A percentile compares a stretch with the other conserved stretches of the same genome.
These are phyloP conservation scores for Nemotelus nigrinus DNA, from an alignment of 2,888 invertebrate genomes.

Conservation along the genomic window DNA sequence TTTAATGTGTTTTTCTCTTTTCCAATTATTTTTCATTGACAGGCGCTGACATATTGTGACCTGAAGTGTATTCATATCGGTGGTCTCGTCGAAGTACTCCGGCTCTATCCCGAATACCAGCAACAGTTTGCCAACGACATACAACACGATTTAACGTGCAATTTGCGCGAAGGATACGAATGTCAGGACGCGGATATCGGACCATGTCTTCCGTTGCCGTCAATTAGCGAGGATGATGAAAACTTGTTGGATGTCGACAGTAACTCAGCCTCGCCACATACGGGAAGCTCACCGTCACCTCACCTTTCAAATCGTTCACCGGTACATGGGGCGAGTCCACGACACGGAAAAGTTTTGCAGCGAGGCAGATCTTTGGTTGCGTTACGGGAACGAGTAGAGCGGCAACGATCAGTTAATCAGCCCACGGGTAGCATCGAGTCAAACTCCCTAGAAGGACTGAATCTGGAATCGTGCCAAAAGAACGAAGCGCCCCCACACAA, in stretches of 20 bases:
- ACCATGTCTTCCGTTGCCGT: constrained; percentile 76
- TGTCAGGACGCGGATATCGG: constrained; percentile 71
- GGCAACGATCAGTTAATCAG: constrained; percentile 72
- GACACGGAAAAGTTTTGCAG: constrained; percentile 69
- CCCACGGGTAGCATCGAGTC: constrained; percentile 51
- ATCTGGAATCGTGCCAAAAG: constrained; percentile 65
- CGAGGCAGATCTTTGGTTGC: constrained; percentile 65
- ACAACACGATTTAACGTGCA: constrained; percentile 94
- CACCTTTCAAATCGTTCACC: constrained; percentile 65
- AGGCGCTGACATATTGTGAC: constrained; percentile 95
- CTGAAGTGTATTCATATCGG: constrained; percentile 92
- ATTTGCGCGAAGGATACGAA: constrained; percentile 91
- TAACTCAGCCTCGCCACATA: constrained; percentile 72
- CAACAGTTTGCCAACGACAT: constrained; percentile 94
- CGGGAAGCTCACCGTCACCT: constrained; percentile 60
- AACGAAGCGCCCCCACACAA: constrained; percentile 55
- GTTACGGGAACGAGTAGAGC: constrained; percentile 74
- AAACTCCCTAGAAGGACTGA: constrained; percentile 72
- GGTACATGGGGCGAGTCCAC: constrained; percentile 72
- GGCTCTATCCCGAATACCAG: constrained; percentile 93
- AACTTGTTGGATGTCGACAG: constrained; percentile 78
- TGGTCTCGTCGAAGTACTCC: constrained; percentile 87
- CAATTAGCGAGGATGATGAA: constrained; percentile 95
- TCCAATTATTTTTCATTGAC: constrained; percentile 51
- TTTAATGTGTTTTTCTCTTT: constrained; percentile 26